Percentiles rank a stretch among this genome's conserved stretches.
These are phyloP conservation scores for Oncopeltus fasciatus DNA, from an alignment of 1,140 invertebrate species.

Conservation along the genomic window DNA sequence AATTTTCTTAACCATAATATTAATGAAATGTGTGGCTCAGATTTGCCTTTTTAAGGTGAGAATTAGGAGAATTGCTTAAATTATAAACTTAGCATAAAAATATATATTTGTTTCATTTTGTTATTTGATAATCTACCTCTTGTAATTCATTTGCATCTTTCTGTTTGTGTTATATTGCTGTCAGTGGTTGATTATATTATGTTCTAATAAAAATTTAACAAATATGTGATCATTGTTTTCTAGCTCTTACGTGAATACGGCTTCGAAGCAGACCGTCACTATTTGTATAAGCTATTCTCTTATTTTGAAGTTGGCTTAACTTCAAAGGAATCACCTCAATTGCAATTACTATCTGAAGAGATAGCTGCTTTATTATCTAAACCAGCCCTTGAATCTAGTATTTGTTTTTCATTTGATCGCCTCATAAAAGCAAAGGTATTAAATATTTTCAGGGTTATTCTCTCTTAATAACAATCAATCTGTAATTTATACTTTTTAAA, in stretches of 20 bases:
- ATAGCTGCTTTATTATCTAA: constrained; percentile 53
- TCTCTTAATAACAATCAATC: neutral
- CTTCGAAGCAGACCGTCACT: constrained; percentile 74
- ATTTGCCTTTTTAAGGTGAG: no score
- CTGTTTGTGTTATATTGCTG: no score
- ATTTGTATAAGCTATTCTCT: constrained; percentile 73
- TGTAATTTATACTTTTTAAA: neutral
- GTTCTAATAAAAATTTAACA: no score
- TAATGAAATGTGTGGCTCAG: no score
- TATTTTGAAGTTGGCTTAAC: constrained; percentile 42
- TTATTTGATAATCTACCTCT: no score
- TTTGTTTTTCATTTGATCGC: constrained; percentile 66
- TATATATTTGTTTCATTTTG: no score
- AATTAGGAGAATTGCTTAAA: no score
- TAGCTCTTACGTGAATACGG: constrained; percentile 67
- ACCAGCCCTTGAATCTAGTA: constrained; percentile 54
- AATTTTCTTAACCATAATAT: no score
- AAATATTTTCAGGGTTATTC: constrained; percentile 30
- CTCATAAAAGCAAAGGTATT: constrained; percentile 38
- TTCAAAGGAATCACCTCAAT: constrained; percentile 42
- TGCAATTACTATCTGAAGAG: constrained; percentile 59
- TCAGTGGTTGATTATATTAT: no score
- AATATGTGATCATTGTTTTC: no score
- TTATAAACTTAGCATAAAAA: no score
- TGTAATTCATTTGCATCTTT: no score